Conservation (phyloP, 2,888 invertebrate genomes). For the Leucozona laternaria region DNA sequence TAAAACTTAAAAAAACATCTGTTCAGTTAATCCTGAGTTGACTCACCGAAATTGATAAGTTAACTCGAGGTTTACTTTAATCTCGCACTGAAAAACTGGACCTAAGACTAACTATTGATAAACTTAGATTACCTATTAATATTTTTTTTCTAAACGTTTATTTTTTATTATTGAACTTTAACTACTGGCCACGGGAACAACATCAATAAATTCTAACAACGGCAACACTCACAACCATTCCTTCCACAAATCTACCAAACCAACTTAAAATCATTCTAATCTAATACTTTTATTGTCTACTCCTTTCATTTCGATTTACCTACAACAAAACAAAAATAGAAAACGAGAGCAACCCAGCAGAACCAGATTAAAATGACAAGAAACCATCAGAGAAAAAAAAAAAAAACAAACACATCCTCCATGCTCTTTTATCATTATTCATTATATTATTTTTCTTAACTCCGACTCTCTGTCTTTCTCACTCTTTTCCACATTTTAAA, state of each 20-base stretch:
- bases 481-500: conserved; percentile 14
- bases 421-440: conserved; percentile 52
- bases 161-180: too few relatives aligned
- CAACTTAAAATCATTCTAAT: neutral
- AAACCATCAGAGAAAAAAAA: conserved; percentile 22
- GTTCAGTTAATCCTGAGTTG: too few relatives aligned
- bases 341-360: conserved; percentile 5
- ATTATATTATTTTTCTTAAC: conserved; percentile 10
- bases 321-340: conserved; percentile 9
- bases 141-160: too few relatives aligned
- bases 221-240: neutral
- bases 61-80: too few relatives aligned
- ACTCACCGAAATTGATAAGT: too few relatives aligned
- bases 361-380: conserved; percentile 56
- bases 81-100: too few relatives aligned
- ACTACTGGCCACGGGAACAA: too few relatives aligned
- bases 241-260: neutral
- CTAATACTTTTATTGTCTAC: neutral
- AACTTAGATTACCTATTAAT: too few relatives aligned
- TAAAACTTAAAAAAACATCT: too few relatives aligned
- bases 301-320: neutral
- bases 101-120: too few relatives aligned
- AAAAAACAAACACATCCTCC: conserved; percentile 19
- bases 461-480: neutral
- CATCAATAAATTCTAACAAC: too few relatives aligned